These are phyloP conservation scores for Onychomys arenicola DNA, from an alignment of 2,797 vertebrate species.

Conservation along the genomic window DNA sequence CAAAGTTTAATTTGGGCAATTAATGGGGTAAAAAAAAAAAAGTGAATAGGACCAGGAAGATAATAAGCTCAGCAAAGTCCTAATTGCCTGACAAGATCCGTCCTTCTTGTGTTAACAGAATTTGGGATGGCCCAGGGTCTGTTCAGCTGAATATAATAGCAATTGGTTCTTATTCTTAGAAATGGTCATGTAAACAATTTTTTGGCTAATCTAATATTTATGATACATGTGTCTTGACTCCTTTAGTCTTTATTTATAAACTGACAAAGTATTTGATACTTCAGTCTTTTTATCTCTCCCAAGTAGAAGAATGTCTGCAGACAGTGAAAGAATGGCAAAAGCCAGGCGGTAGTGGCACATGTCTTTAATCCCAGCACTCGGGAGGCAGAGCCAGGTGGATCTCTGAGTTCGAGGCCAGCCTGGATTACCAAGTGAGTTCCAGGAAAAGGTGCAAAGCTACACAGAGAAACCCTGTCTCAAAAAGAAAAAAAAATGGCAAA, in stretches of 20 bases:
- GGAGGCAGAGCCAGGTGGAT: too few species aligned
- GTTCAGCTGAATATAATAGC: neutral
- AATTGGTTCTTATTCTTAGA: neutral
- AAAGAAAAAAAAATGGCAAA: too few species aligned
- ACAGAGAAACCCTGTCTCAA: too few species aligned
- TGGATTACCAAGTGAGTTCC: too few species aligned
- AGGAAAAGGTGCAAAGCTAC: too few species aligned
- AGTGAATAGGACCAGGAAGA: neutral
- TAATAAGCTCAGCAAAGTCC: neutral
- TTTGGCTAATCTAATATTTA: neutral
- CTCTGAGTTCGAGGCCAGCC: too few species aligned
- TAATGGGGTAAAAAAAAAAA: neutral
- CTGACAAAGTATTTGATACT: neutral
- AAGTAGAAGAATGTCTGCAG: neutral
- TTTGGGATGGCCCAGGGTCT: neutral
- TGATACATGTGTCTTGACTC: neutral
- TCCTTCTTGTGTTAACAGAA: neutral
- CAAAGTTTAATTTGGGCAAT: slow-evolving; percentile 24
- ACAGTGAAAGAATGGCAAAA: neutral
- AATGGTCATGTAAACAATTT: neutral
- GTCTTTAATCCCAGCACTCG: too few species aligned
- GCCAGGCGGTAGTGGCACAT: too few species aligned
- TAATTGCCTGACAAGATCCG: neutral
- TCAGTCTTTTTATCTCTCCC: neutral
- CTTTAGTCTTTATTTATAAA: neutral